phyloP scores from a whole-genome alignment of 2,113 vertebrate species.

The Oreochromis aureus region DNA sequence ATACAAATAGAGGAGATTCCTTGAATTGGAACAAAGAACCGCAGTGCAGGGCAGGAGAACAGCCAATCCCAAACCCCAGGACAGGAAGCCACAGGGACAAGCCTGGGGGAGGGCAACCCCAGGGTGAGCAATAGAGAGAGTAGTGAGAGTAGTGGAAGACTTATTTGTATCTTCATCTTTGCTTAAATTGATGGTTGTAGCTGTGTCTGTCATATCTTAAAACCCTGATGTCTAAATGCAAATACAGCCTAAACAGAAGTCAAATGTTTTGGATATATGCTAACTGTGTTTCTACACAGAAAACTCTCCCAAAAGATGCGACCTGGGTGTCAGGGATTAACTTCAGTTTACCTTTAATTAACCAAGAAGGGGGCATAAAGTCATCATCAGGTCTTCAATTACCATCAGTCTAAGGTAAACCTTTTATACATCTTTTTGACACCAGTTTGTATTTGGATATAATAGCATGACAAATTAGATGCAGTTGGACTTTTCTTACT shows the following conservation, averaged over 20 bases:
- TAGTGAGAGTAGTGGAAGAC: not conserved
- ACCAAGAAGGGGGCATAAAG: not conserved
- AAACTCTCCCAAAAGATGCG: not conserved
- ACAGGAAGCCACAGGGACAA: not conserved
- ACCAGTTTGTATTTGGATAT: not conserved
- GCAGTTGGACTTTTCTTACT: constrained; percentile 37
- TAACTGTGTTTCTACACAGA: not conserved
- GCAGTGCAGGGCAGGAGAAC: not conserved
- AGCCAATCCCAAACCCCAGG: not conserved
- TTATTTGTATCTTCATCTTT: not conserved
- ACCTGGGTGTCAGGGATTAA: not conserved
- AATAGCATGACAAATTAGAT: not conserved
- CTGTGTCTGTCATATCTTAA: not conserved
- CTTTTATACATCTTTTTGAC: not conserved
- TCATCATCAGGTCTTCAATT: not conserved
- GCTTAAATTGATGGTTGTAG: not conserved
- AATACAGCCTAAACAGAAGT: not conserved
- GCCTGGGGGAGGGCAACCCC: not conserved
- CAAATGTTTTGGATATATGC: not conserved
- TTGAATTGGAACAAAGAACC: not conserved
- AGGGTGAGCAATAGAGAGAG: not conserved
- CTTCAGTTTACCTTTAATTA: not conserved
- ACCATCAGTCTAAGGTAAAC: not conserved
- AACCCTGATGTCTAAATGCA: not conserved
- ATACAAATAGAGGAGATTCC: not conserved